Percentiles rank a stretch among this genome's conserved stretches.
phyloP scores from a whole-genome alignment of 2,888 invertebrate genomes.

The Eupithecia subfuscata region DNA sequence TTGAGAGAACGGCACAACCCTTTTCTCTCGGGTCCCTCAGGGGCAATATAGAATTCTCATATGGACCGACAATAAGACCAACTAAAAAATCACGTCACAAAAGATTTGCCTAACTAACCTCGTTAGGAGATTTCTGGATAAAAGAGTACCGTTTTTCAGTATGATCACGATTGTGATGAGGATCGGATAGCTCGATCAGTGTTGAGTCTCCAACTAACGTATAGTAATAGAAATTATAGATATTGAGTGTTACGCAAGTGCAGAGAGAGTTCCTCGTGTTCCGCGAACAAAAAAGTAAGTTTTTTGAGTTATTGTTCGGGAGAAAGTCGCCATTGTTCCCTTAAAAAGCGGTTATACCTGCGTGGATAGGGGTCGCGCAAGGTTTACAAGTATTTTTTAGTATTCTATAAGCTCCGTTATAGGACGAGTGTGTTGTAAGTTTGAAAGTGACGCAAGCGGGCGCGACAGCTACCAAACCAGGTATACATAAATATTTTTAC shows the following conservation, averaged over 20 bases:
- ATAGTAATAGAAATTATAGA: slow-evolving; percentile 36
- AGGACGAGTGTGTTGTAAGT: slow-evolving; percentile 62
- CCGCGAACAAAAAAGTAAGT: slow-evolving; percentile 63
- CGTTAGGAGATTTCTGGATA: slow-evolving; percentile 83
- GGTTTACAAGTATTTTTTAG: slow-evolving; percentile 70
- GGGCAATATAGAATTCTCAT: slow-evolving; percentile 79
- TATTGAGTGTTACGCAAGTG: slow-evolving; percentile 61
- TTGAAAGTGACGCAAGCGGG: slow-evolving; percentile 38
- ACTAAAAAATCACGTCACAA: slow-evolving; percentile 80
- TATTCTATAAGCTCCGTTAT: slow-evolving; percentile 65
- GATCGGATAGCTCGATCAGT: slow-evolving; percentile 79
- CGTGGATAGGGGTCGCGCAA: slow-evolving; percentile 65
- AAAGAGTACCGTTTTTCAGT: slow-evolving; percentile 83
- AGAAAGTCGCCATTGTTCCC: slow-evolving; percentile 75
- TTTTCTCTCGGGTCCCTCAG: slow-evolving; percentile 61
- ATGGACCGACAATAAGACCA: slow-evolving; percentile 75
- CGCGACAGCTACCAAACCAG: slow-evolving; percentile 43
- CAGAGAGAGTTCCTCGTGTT: slow-evolving; percentile 75
- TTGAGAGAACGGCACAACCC: slow-evolving; percentile 70
- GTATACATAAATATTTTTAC: slow-evolving; percentile 51
- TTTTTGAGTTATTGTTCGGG: slow-evolving; percentile 72
- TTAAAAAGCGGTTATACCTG: slow-evolving; percentile 70
- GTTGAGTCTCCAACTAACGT: slow-evolving; percentile 61
- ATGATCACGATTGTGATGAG: slow-evolving; percentile 79
- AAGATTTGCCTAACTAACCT: slow-evolving; percentile 83